These are phyloP conservation scores for Cheilosia scutellata DNA, from an alignment of 2,888 invertebrate species.

Conservation along the genomic window DNA sequence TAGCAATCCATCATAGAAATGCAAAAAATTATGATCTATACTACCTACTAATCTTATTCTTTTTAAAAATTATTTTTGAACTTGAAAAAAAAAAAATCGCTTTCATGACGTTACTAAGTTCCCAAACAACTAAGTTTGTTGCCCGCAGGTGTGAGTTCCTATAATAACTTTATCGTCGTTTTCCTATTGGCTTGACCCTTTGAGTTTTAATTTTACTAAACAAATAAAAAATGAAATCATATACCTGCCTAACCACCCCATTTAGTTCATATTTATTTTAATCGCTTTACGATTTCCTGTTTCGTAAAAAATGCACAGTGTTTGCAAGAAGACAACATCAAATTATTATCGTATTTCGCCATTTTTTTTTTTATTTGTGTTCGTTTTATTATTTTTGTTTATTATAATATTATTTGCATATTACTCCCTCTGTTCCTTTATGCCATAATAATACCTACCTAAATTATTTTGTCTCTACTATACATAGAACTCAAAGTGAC, in stretches of 20 bases:
- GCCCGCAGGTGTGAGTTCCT: too few species aligned
- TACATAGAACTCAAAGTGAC: slow-evolving; percentile 11
- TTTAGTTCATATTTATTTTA: slow-evolving; percentile 75
- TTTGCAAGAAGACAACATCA: slow-evolving; percentile 46
- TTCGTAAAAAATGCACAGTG: slow-evolving; percentile 45
- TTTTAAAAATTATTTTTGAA: too few species aligned
- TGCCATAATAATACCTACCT: background rate
- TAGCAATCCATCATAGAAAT: too few species aligned
- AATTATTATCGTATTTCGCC: slow-evolving; percentile 58
- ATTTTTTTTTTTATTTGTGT: slow-evolving; percentile 3
- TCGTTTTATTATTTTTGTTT: slow-evolving; percentile 20
- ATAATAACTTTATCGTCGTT: background rate
- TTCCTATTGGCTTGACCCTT: background rate
- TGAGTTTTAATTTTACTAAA: slow-evolving; percentile 34
- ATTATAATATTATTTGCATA: slow-evolving; percentile 41
- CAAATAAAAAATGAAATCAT: slow-evolving; percentile 27
- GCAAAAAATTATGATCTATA: too few species aligned
- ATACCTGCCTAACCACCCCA: slow-evolving; percentile 21
- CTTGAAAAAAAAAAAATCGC: too few species aligned
- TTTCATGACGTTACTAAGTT: too few species aligned
- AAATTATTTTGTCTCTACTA: slow-evolving; percentile 28
- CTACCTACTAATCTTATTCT: too few species aligned
- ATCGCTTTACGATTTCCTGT: slow-evolving; percentile 75
- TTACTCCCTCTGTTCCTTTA: slow-evolving; percentile 34
- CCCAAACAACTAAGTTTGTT: too few species aligned